Evolutionary conservation across 1,140 invertebrate species (phyloP), one percentile per base, ranked within the genome.

Genomic region (Euura lappo): DNA sequence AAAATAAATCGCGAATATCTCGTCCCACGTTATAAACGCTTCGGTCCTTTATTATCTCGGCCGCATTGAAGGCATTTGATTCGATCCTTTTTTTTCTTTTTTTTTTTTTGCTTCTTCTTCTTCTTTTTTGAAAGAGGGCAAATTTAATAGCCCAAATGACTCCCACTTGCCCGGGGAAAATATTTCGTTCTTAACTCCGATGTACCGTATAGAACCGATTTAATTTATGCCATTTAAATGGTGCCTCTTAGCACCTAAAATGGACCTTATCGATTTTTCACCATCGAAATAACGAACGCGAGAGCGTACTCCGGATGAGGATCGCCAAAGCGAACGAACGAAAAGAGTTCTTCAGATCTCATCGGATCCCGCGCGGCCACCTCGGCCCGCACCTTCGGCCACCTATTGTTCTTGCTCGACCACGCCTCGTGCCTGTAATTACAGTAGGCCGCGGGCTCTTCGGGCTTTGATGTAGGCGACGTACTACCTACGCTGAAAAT

Each of bases 401-500:
- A 80, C 73, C 85, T 83, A 86, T 86, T 87, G 85, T 87, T 86
- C 86, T 86, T 84, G 79, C 77, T 75, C 74, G 69, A 80, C 86
- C 86, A 87, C 86, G 85, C 86, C 86, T 87, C 81, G 83, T 85
- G 85, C 83, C 86, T 85, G 86, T 87, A 87, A 87, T 87, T 87
- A 87, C 83, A 85, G 86, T 82, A 86, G 80, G 81, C 84, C 51
- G 51, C 51, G 51, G 51, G 51, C 51, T 60, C 13, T n/a, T 60
- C 51, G 51, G 51, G 51, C 85, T 87, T 86, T 87, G 85, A 87
- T 86, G 84, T 80, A 76, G 75, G 81, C 80, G 79, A 42, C 51
- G 51, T 60, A 60, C 51, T 60, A n/a, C 51, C 51, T 60, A 60
- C 3, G 51, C 51, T 60, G 0, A 60, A 60, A 60, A 11, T 28